Percentiles rank a stretch among this genome's conserved stretches.
These are phyloP conservation scores for Gasteruption jaculator DNA, from an alignment of 2,888 invertebrate species.

Conservation along the genomic window DNA sequence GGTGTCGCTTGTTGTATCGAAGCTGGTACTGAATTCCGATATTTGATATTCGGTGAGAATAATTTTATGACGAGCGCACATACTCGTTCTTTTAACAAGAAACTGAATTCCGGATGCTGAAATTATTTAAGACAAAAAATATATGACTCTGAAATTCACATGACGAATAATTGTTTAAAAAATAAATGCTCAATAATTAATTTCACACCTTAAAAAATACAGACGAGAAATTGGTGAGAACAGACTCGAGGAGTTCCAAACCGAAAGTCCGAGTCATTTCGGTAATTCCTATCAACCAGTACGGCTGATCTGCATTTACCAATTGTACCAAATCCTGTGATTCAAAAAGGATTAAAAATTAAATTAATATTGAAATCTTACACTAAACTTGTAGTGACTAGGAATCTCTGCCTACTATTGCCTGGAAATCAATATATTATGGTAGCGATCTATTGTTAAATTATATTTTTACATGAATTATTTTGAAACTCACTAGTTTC, in stretches of 20 bases:
- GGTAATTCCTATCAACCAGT: conserved; percentile 92
- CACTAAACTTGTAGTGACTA: too few species aligned
- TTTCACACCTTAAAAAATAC: conserved; percentile 80
- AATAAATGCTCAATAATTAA: conserved; percentile 3
- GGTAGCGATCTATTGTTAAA: neutral
- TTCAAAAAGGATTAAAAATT: conserved; percentile 3
- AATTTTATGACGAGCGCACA: conserved; percentile 97
- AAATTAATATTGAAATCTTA: too few species aligned
- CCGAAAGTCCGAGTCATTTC: conserved; percentile 98
- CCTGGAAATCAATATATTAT: neutral
- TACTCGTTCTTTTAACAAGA: conserved; percentile 91
- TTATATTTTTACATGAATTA: conserved; percentile 1
- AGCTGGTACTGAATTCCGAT: conserved; percentile 62
- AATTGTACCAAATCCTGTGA: conserved; percentile 89
- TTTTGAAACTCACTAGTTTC: neutral
- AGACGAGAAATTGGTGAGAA: conserved; percentile 79
- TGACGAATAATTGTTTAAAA: conserved; percentile 3
- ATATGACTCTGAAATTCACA: conserved; percentile 5
- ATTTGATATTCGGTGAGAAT: conserved; percentile 98
- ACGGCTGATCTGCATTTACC: conserved; percentile 93
- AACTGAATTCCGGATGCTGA: conserved; percentile 90
- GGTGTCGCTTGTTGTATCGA: conserved; percentile 63
- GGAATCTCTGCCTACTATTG: too few species aligned
- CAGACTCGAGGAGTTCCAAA: conserved; percentile 89
- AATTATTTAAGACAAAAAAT: conserved; percentile 26